A percentile compares a stretch with the other conserved stretches of the same genome.
Evolutionary conservation across 2,888 invertebrate species (phyloP).

Genomic region (Ophion obscuratus): DNA sequence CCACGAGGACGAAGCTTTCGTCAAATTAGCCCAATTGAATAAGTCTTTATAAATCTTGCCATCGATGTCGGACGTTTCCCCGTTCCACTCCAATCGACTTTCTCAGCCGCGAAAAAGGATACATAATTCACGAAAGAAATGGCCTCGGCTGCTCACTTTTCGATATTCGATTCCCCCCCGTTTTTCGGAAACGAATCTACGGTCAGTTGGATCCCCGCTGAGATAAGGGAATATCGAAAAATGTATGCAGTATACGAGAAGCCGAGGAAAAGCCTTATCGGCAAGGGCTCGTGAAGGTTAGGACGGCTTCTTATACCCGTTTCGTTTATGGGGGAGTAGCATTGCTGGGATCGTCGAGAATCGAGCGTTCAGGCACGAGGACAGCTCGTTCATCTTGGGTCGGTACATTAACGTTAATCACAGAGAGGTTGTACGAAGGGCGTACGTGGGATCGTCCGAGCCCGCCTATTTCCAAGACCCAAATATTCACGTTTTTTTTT

Average conservation of each 20-base stretch:
- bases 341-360: conserved; percentile 16
- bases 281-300: background rate
- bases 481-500: conserved; percentile 21
- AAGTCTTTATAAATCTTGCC: background rate
- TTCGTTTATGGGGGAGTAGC: conserved; percentile 28
- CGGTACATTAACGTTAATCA: conserved; percentile 75
- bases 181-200: background rate
- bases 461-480: conserved; percentile 33
- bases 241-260: background rate
- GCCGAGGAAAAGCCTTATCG: background rate
- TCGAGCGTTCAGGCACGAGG: conserved; percentile 8
- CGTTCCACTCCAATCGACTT: background rate
- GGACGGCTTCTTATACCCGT: background rate
- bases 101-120: background rate
- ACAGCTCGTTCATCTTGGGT: conserved; percentile 50
- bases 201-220: background rate
- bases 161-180: background rate
- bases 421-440: conserved; percentile 66
- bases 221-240: background rate
- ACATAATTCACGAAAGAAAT: background rate
- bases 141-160: background rate
- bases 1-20: no score
- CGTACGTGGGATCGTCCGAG: conserved; percentile 37
- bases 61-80: background rate
- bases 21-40: no score